Evolutionary conservation across 2,888 invertebrate species (phyloP).

Genomic region (Digitonthophagus gazella): DNA sequence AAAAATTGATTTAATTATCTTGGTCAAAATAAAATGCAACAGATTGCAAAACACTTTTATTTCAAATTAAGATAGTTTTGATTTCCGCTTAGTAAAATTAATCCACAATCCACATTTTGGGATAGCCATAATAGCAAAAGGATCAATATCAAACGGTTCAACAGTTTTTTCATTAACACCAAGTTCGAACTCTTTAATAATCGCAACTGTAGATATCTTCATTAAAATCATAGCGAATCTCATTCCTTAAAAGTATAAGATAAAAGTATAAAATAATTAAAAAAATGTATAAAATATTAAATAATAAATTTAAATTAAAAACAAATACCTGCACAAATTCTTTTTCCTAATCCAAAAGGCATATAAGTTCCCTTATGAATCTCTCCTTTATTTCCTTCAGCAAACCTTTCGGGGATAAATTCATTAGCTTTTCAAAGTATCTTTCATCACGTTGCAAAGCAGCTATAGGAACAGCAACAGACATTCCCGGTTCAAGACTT

Average conservation of each 20-base stretch:
- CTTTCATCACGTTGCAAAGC: slow-evolving; percentile 12
- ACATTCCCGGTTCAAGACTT: slow-evolving; percentile 40
- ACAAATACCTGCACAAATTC: slow-evolving; percentile 20
- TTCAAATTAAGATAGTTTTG: too few species aligned
- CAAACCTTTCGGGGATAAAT: slow-evolving; percentile 15
- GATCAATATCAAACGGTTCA: slow-evolving; percentile 34
- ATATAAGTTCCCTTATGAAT: slow-evolving; percentile 25
- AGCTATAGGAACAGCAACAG: slow-evolving; percentile 12
- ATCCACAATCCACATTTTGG: too few species aligned
- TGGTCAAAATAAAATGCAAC: too few species aligned
- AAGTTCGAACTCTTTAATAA: slow-evolving; percentile 34
- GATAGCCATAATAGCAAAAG: too few species aligned
- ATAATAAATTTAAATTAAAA: too few species aligned
- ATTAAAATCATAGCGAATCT: slow-evolving; percentile 37
- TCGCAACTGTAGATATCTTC: slow-evolving; percentile 33
- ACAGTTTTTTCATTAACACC: slow-evolving; percentile 34
- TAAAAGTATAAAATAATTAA: background rate
- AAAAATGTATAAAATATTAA: background rate
- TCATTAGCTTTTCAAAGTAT: slow-evolving; percentile 11
- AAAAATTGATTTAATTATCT: too few species aligned
- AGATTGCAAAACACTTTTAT: too few species aligned
- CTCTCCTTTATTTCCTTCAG: background rate
- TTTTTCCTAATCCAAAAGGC: slow-evolving; percentile 15
- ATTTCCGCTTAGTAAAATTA: too few species aligned
- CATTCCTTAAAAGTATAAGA: slow-evolving; percentile 31